Evolutionary conservation across 2,113 vertebrate species (phyloP), one percentile per base, ranked within the genome.

Genomic region (Leptosomus discolor): DNA sequence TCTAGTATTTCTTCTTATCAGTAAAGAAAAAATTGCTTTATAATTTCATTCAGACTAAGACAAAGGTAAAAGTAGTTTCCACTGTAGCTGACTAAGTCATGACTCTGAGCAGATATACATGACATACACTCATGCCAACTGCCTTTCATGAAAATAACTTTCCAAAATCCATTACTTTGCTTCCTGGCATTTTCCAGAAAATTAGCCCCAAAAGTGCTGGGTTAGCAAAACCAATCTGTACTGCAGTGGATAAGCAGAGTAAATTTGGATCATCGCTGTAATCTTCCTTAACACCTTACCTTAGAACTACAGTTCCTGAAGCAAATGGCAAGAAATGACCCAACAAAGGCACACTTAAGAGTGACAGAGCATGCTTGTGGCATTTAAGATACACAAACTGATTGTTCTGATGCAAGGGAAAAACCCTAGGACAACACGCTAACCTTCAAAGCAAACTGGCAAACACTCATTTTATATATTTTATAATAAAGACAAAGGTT

Each of bases 71-170:
- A 86, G 79, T 8, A 63, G 24, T 7, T 77, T 17, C 15, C 2
- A 2, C 34, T 56, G 36, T 43, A 70, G 37, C 5, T 90, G 34
- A 37, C 19, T 39, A 80, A 34, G 34, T 56, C 57, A 79, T 3
- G 10, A 80, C 7, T 48, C 41, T 37, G 23, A 68, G 15, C 16
- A 41, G 14, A 77, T 4, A 21, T 2, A 37, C 3, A 34, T 0
- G 0, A 54, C 21, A 37, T 4, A 46, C 11, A 9, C 19, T 45
- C 37, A 22, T 2, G 4, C 11, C 43, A 70, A 46, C 3, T 1
- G 0, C 45, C 23, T 73, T 36, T 67, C 53, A 45, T 26, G 8
- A 79, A 93, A 88, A 29, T 37, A 78, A 58, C 71, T 70, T n/a
- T 58, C 63, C 73, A 54, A 69, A 74, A 84, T 22, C 4, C 75